Conservation (phyloP, 2,888 invertebrate genomes). For the Nebria salina region DNA sequence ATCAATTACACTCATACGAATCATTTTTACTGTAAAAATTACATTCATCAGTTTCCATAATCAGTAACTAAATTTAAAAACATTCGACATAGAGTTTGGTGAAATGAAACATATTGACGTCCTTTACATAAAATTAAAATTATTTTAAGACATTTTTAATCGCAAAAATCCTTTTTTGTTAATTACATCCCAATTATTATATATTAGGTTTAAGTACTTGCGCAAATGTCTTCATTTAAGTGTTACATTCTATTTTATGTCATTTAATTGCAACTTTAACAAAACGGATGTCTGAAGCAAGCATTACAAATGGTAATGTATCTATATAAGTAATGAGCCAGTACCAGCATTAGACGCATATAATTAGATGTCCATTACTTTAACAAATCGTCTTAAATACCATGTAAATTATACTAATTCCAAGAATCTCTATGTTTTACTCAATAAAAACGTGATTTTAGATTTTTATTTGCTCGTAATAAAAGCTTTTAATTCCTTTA, state of each 20-base stretch:
- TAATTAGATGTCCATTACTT: conserved; percentile 5
- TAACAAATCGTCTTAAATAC: conserved; percentile 16
- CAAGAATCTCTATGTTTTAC: neutral
- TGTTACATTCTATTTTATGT: conserved; percentile 25
- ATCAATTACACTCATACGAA: neutral
- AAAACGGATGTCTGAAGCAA: conserved; percentile 21
- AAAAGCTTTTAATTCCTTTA: neutral
- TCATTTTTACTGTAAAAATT: neutral
- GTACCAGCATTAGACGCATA: neutral
- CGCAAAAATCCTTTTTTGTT: too few species aligned
- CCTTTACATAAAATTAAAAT: too few species aligned
- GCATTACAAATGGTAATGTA: conserved; percentile 5
- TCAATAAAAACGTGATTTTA: too few species aligned
- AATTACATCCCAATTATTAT: too few species aligned
- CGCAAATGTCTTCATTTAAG: conserved; percentile 26
- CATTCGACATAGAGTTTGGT: too few species aligned
- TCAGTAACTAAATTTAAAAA: too few species aligned
- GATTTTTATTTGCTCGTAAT: too few species aligned
- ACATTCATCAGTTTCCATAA: too few species aligned
- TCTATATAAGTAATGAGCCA: neutral
- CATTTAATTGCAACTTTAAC: conserved; percentile 29
- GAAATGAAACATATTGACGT: too few species aligned
- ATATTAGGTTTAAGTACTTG: too few species aligned
- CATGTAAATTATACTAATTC: conserved; percentile 24
- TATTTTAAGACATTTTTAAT: too few species aligned